Base-by-base conservation (phyloP, 2,888 invertebrate genomes). In the Amblyjoppa proteus region DNA sequence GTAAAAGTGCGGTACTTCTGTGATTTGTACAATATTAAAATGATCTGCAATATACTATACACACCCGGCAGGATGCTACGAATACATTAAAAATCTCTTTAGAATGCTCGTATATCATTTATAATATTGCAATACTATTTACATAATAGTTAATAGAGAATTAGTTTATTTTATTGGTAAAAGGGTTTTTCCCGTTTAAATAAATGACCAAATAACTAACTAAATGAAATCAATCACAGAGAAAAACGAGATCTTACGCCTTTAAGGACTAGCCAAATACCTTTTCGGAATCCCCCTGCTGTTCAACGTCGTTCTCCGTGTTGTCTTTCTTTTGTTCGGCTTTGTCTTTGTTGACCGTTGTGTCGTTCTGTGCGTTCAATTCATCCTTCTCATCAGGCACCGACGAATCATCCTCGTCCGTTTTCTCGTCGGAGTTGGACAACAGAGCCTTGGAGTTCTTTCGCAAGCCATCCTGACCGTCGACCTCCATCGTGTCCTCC, bases 401-500 rank as follows among this genome's bases (percentile, higher is more conserved):
- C 13, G 25, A 6, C 56, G 86, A 61, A 53, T 68, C 56, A 0
- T 81, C 71, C 3, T 81, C 28, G 9, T 85, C 77, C n/a, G 74
- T 45, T 56, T 78, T 70, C 9, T 87, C 75, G 13, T 84, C 51
- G 16, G 45, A n/a, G 38, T 83, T 88, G 45, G 49, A 79, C 53
- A 6, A 38, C 9, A 13, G 51, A 41, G 53, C 25, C 78, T 84
- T 87, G 74, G 13, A 61, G 20, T 73, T 90, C 87, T 79, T 77
- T 11, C 79, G 69, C 3, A 75, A 13, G 7, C 31, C 38, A 5
- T 69, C 76, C 7, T 49, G 41, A 2, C 58, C 58, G 20, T 87
- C 83, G 20, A 78, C 79, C 11, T 83, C 81, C 83, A 87, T 84
- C 3, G 66, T 68, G 49, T 81, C 81, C 1, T 83, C 80, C 38